Evolutionary conservation across 2,113 vertebrate genomes (phyloP).

Genomic region (Passer domesticus): DNA sequence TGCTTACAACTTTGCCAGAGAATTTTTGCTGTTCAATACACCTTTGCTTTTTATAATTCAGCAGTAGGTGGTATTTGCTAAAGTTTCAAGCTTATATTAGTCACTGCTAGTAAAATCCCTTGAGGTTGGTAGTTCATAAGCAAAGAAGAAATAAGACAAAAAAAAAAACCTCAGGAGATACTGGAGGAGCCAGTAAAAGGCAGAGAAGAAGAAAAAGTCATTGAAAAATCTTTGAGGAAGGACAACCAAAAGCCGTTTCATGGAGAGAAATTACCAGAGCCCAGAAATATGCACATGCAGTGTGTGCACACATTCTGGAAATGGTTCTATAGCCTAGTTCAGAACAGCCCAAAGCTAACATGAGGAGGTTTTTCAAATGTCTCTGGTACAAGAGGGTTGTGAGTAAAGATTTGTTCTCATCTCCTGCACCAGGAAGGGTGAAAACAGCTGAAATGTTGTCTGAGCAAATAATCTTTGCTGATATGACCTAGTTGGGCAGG

Average conservation of each 20-base stretch:
- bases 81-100: constrained; percentile 21
- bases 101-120: constrained; percentile 8
- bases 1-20: not conserved
- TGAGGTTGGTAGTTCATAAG: not conserved
- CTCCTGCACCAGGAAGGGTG: not conserved
- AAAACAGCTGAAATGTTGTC: not conserved
- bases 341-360: not conserved
- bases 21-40: constrained; percentile 29
- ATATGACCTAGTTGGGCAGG: not conserved
- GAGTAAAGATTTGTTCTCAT: not conserved
- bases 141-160: not conserved
- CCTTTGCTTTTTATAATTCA: constrained; percentile 54
- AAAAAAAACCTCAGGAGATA: not conserved
- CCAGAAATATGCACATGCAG: not conserved
- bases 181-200: not conserved
- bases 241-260: not conserved
- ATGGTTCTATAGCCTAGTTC: not conserved
- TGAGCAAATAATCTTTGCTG: not conserved
- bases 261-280: not conserved
- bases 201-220: not conserved
- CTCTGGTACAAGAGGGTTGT: not conserved
- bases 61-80: constrained; percentile 47
- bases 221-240: not conserved
- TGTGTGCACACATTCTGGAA: not conserved
- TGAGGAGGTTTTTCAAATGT: not conserved